A percentile compares a stretch with the other conserved stretches of the same genome.
Conservation (phyloP, 2,797 vertebrate genomes). For the Labroides dimidiatus region DNA sequence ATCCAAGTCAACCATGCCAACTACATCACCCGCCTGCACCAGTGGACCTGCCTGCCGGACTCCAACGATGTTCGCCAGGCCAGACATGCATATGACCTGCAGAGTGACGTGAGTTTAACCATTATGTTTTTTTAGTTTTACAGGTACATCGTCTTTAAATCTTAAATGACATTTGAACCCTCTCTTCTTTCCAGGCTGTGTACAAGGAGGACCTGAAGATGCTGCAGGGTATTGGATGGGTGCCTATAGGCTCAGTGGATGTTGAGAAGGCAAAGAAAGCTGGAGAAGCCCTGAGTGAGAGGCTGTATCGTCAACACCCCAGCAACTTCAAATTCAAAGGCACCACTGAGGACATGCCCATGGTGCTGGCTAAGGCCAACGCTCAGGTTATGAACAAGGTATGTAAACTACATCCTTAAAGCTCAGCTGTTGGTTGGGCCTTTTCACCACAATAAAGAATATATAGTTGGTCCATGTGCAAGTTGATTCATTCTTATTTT, state of each 20-base stretch:
- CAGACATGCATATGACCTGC: constrained; percentile 84
- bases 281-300: constrained; percentile 88
- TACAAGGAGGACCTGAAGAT: constrained; percentile 92
- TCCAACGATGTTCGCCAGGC: constrained; percentile 86
- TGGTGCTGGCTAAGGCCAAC: constrained; percentile 90
- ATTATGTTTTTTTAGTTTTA: no score
- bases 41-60: constrained; percentile 90
- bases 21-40: constrained; percentile 86
- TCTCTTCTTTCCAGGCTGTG: constrained; percentile 74
- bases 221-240: constrained; percentile 91
- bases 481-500: no score
- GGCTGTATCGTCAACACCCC: constrained; percentile 89
- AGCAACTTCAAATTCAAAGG: constrained; percentile 79
- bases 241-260: constrained; percentile 91
- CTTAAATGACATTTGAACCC: neutral
- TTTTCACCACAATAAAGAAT: no score
- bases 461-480: no score
- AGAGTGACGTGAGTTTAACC: constrained; percentile 86
- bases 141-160: no score
- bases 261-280: constrained; percentile 92
- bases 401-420: neutral
- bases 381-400: constrained; percentile 92
- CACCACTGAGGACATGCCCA: constrained; percentile 88
- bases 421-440: no score
- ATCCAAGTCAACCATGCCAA: constrained; percentile 85